Percentiles rank a stretch among this genome's conserved stretches.
Conservation (phyloP, 1,140 invertebrate genomes). For the Heliconius melpomene region DNA sequence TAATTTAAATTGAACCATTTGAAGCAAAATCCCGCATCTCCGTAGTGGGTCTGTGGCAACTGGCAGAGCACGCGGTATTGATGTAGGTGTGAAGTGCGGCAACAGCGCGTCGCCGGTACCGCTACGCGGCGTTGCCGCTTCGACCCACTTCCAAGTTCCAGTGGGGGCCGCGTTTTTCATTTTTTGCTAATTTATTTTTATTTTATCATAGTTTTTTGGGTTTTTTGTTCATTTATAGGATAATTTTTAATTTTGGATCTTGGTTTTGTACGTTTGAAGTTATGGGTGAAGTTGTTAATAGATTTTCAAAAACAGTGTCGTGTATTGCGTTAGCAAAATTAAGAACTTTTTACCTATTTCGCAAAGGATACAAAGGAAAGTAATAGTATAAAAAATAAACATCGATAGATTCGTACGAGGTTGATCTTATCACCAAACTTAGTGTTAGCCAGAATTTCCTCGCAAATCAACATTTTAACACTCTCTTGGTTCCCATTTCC, state of each 20-base stretch:
- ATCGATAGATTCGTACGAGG: no score
- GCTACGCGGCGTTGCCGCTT: conserved; percentile 68
- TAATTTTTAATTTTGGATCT: not conserved
- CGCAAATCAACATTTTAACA: no score
- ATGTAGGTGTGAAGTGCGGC: conserved; percentile 49
- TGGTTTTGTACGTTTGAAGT: no score
- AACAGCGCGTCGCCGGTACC: conserved; percentile 52
- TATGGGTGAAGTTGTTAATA: no score
- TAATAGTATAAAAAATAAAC: no score
- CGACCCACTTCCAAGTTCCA: conserved; percentile 67
- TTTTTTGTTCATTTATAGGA: not conserved
- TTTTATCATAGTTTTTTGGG: conserved; percentile 46
- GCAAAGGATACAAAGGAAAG: no score
- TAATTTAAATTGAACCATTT: not conserved
- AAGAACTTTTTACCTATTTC: no score
- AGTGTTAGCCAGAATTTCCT: no score
- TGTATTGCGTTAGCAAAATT: no score
- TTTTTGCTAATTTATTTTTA: conserved; percentile 43
- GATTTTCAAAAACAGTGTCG: no score
- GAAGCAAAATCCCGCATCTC: not conserved
- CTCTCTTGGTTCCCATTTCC: no score
- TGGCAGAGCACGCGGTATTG: conserved; percentile 40
- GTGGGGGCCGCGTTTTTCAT: conserved; percentile 56
- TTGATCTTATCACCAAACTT: no score
- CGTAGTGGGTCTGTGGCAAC: conserved; percentile 18